These are phyloP conservation scores for Felis catus DNA, from an alignment of 2,113 vertebrate species.

Conservation along the genomic window DNA sequence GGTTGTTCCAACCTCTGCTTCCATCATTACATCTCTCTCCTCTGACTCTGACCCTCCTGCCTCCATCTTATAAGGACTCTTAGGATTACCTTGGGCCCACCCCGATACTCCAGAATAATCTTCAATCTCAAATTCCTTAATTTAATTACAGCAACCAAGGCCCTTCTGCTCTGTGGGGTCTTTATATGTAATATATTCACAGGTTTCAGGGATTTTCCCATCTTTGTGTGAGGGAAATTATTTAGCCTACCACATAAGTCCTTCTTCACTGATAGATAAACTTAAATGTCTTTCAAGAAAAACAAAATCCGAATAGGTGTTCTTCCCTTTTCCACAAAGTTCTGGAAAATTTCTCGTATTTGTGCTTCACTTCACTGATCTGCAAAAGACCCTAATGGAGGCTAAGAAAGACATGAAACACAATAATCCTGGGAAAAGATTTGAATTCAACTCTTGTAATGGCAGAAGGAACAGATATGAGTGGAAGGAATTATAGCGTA, in stretches of 20 bases:
- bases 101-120: neutral
- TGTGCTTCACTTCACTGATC: neutral
- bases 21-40: neutral
- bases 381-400: neutral
- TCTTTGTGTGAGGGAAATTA: neutral
- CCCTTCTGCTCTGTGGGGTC: neutral
- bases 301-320: neutral
- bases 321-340: neutral
- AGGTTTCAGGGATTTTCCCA: neutral
- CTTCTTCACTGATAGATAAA: neutral
- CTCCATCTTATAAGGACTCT: neutral
- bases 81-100: neutral
- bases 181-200: neutral
- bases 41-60: neutral
- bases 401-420: neutral
- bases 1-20: neutral
- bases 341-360: neutral
- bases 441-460: neutral
- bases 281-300: neutral
- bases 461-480: neutral
- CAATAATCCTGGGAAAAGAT: neutral
- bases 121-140: neutral
- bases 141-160: neutral
- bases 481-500: rapidly evolving
- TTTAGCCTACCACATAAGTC: neutral